These are phyloP conservation scores for Kuschelorhynchus macadamiae DNA, from an alignment of 2,888 invertebrate genomes.

Conservation along the genomic window DNA sequence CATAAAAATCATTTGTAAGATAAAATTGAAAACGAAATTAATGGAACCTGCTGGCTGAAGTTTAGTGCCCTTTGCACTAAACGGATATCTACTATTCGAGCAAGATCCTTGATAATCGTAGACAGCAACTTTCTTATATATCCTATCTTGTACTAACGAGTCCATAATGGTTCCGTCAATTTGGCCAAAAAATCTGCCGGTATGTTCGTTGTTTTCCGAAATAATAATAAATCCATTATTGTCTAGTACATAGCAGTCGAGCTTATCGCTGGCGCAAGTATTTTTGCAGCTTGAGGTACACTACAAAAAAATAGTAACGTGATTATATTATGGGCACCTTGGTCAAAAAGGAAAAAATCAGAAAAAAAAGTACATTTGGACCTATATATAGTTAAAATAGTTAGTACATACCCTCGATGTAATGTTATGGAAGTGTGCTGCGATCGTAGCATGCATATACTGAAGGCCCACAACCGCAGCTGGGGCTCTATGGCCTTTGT, in stretches of 20 bases:
- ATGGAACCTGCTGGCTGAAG: conserved; percentile 68
- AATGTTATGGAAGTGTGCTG: conserved; percentile 86
- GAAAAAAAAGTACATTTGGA: too few species aligned
- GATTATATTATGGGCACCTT: too few species aligned
- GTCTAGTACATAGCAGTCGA: conserved; percentile 94
- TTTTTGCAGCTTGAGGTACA: conserved; percentile 85
- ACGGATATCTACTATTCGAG: conserved; percentile 78
- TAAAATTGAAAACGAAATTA: conserved; percentile 72
- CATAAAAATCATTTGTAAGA: conserved; percentile 70
- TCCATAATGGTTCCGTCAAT: conserved; percentile 96
- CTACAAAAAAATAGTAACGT: conserved; percentile 67
- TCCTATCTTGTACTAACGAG: conserved; percentile 89
- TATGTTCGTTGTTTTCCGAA: conserved; percentile 88
- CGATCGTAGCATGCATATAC: conserved; percentile 86
- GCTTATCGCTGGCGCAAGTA: conserved; percentile 87
- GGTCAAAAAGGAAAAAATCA: conserved; percentile 9
- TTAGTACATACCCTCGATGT: conserved; percentile 86
- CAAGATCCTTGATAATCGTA: conserved; percentile 93
- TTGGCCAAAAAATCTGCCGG: conserved; percentile 94
- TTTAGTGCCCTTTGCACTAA: conserved; percentile 71
- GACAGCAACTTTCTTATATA: conserved; percentile 89
- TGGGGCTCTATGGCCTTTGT: conserved; percentile 86
- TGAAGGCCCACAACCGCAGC: conserved; percentile 94
- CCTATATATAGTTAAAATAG: too few species aligned
- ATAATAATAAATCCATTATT: conserved; percentile 95